phyloP scores from a whole-genome alignment of 1,140 invertebrate genomes.

The Zelostemma sp. region DNA sequence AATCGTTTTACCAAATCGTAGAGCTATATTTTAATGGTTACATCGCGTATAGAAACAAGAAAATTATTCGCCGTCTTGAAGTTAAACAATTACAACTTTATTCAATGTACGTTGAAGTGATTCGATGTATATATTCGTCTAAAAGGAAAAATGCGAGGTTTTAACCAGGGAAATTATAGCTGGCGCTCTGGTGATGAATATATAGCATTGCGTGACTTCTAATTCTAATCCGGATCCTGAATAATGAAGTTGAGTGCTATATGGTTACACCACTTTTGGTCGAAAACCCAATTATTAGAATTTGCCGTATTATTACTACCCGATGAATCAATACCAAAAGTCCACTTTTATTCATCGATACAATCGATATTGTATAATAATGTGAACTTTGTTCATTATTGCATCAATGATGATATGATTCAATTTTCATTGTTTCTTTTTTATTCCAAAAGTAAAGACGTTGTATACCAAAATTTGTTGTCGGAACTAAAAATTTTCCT shows the following conservation, averaged over 20 bases:
- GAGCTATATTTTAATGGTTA: too few species aligned
- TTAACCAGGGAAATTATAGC: not conserved
- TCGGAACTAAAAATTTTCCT: too few species aligned
- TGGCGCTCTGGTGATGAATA: not conserved
- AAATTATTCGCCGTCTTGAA: too few species aligned
- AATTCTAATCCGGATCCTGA: conserved; percentile 6
- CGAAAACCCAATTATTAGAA: conserved; percentile 4
- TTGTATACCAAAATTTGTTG: too few species aligned
- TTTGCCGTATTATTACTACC: not conserved
- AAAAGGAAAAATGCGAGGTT: conserved; percentile 3
- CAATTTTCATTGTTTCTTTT: too few species aligned
- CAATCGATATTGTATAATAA: not conserved
- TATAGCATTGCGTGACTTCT: conserved; percentile 7
- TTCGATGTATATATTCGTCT: not conserved
- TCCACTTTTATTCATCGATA: not conserved
- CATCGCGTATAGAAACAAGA: too few species aligned
- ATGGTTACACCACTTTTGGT: conserved; percentile 6
- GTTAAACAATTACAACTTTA: too few species aligned
- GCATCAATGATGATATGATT: too few species aligned
- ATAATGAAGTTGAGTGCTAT: conserved; percentile 5
- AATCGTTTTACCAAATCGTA: too few species aligned
- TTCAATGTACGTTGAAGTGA: too few species aligned
- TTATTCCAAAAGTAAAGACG: too few species aligned
- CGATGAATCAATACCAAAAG: not conserved
- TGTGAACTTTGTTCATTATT: too few species aligned